Evolutionary conservation across 37 sponge, comb jelly and placozoan species (phyloP), one percentile per base, ranked within the genome.

Genomic region (Lycopodina hypogea): DNA sequence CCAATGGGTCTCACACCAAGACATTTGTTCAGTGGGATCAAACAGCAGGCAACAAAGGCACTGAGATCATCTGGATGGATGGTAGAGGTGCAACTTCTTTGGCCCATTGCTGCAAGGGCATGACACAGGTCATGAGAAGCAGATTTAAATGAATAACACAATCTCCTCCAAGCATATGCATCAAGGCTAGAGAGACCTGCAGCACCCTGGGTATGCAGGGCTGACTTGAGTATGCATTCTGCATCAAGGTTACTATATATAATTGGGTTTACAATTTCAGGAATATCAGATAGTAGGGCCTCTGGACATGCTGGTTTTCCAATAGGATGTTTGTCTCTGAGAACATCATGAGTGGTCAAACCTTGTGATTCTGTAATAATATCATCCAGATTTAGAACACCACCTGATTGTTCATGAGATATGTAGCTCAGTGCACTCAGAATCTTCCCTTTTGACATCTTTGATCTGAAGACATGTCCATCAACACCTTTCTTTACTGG

Each of bases 101-200:
- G 17, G 28, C 75, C 75, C 3, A 55, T 35, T 35, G 12, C 22
- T 24, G 56, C 1, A 74, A 1, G 53, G 56, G 57, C 8, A 9
- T 45, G 48, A 9, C 48, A 45, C 48, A 12, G 4, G 9, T 12
- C 48, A 45, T 9, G 48, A 45, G 48, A 9, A 12, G 8, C 48
- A 45, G 48, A 45, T 53, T 35, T 52, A 34, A 74, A 74, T 24
- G 75, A 55, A 55, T 28, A 33, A 8, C 75, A 74, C 17, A 74
- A 3, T 74, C 75, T 51, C 56, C 75, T 41, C 69, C 69, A 66
- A 48, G 69, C 56, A 79, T 79, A 79, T 23, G 68, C 80, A 67
- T 79, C 80, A n/a, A 79, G 69, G 35, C 80, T 69, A 30, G 69
- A 67, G 1, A 51, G 80, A 1, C 80, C 80, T 18, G 69, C 56